Conservation (phyloP, 2,888 invertebrate species). For the Dorcus hopei region DNA sequence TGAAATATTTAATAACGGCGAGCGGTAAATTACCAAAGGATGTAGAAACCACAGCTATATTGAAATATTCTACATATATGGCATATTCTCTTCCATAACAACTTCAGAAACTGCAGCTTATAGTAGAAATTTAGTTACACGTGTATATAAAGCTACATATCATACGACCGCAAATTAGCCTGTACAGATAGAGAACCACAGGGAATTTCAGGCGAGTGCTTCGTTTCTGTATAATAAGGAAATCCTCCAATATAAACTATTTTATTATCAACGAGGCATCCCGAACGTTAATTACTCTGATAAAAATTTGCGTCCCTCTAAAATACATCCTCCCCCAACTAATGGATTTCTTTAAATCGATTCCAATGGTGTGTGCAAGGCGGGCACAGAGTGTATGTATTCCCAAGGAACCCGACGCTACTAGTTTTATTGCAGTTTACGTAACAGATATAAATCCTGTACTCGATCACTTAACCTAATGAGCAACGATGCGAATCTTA, state of each 20-base stretch:
- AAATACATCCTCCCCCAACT: background rate
- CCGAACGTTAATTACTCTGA: no score
- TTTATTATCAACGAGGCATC: background rate
- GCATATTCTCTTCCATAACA: background rate
- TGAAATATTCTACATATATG: slow-evolving; percentile 2
- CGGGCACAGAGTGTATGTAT: slow-evolving; percentile 9
- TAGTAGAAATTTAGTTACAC: slow-evolving; percentile 14
- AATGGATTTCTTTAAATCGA: slow-evolving; percentile 1
- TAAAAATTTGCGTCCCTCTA: no score
- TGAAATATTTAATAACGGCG: background rate
- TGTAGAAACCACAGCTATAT: slow-evolving; percentile 4
- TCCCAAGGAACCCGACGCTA: slow-evolving; percentile 8
- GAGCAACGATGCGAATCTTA: slow-evolving; percentile 14
- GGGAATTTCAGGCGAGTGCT: slow-evolving; percentile 1
- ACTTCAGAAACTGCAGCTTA: slow-evolving; percentile 4
- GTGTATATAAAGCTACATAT: slow-evolving; percentile 14
- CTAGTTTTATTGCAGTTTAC: slow-evolving; percentile 19
- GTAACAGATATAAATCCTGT: slow-evolving; percentile 19
- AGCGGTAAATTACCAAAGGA: background rate
- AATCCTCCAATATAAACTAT: background rate
- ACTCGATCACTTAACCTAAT: slow-evolving; percentile 25
- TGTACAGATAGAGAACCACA: slow-evolving; percentile 15
- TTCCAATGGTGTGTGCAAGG: background rate
- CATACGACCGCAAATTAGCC: slow-evolving; percentile 19
- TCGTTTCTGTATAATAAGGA: background rate